These are phyloP conservation scores for Nannospalax galili DNA, from an alignment of 2,113 vertebrate species.

Conservation along the genomic window DNA sequence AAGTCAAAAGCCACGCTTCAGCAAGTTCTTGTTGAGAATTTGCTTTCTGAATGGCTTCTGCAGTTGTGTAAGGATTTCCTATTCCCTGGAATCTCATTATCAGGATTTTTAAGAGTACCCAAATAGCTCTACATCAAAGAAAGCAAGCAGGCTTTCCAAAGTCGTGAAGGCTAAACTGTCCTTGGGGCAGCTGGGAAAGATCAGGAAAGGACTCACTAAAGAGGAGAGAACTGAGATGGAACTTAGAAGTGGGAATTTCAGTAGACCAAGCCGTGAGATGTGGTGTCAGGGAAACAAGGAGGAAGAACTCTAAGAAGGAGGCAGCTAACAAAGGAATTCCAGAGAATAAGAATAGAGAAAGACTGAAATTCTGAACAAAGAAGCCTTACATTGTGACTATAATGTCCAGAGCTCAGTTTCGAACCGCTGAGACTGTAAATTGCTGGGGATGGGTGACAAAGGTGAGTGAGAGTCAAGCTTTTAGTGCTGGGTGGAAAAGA, in stretches of 20 bases:
- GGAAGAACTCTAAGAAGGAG: not conserved
- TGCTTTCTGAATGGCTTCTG: not conserved
- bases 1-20: not conserved
- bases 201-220: not conserved
- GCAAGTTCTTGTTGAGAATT: not conserved
- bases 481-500: not conserved
- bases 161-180: slow-evolving; percentile 15
- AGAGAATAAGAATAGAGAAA: not conserved
- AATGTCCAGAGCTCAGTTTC: too few species aligned
- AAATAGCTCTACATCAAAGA: not conserved
- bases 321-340: not conserved
- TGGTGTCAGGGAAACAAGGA: not conserved
- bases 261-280: not conserved
- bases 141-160: slow-evolving; percentile 24
- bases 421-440: not conserved
- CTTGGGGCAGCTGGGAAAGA: not conserved
- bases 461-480: not conserved
- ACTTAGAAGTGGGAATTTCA: not conserved
- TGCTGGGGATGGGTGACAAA: not conserved
- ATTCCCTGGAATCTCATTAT: not conserved
- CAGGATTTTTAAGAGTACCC: not conserved
- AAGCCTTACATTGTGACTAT: too few species aligned
- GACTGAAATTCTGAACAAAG: not conserved
- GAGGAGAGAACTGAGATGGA: not conserved
- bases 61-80: not conserved